Percentiles rank a stretch among this genome's conserved stretches.
phyloP scores from a whole-genome alignment of 1,140 invertebrate species.

The Galendromus occidentalis region DNA sequence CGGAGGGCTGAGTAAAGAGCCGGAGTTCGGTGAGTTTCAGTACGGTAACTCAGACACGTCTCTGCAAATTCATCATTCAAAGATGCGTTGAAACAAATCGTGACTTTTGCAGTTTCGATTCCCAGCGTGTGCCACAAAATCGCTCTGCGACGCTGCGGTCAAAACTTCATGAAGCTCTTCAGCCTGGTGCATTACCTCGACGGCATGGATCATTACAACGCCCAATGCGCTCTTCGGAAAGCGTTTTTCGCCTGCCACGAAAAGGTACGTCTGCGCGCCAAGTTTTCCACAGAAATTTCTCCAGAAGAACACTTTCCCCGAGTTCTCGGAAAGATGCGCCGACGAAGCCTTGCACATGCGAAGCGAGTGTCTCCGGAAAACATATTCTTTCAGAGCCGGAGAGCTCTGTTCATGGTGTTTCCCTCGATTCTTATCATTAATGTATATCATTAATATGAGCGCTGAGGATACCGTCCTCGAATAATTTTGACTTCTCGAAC shows the following conservation, averaged over 20 bases:
- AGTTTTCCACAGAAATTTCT: too few relatives aligned
- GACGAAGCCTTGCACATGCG: too few relatives aligned
- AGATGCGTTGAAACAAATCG: too few relatives aligned
- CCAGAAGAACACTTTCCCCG: too few relatives aligned
- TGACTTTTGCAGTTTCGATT: neutral
- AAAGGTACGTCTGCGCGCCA: neutral
- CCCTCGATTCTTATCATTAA: neutral
- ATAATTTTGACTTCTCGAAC: neutral
- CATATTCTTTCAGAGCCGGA: neutral
- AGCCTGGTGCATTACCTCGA: neutral
- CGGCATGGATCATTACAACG: conserved; percentile 8
- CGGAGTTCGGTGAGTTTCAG: too few relatives aligned
- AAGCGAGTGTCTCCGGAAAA: neutral
- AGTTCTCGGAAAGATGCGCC: too few relatives aligned
- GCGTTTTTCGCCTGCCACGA: conserved; percentile 7
- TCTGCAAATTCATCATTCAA: too few relatives aligned
- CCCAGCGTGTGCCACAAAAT: neutral
- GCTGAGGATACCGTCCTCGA: neutral
- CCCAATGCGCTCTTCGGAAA: neutral
- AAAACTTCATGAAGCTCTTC: conserved; percentile 7
- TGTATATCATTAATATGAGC: neutral
- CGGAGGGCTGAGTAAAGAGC: too few relatives aligned
- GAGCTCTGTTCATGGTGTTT: neutral
- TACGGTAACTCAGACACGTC: too few relatives aligned
- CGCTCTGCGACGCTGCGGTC: neutral